Percentiles rank a stretch among this genome's conserved stretches.
Conservation (phyloP, 1,140 invertebrate species). For the Chionoecetes opilio region DNA sequence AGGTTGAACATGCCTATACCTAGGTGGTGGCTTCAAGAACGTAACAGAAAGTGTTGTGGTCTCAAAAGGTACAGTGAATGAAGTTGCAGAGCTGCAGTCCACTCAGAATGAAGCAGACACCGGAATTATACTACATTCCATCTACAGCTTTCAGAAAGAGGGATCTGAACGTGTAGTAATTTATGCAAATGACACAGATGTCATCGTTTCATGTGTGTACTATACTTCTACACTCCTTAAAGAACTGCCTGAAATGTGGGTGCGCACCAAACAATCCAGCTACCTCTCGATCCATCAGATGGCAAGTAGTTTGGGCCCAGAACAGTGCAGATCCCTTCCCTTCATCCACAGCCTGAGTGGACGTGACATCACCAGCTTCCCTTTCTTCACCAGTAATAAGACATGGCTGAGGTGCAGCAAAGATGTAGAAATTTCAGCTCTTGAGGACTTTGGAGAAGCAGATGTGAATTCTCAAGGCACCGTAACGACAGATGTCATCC, state of each 20-base stretch:
- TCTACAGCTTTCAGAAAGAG: slow-evolving; percentile 32
- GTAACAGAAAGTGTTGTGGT: background rate
- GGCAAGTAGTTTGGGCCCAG: background rate
- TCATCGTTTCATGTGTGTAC: background rate
- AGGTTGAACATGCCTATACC: background rate
- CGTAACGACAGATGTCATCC: slow-evolving; percentile 16
- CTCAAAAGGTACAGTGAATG: background rate
- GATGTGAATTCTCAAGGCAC: background rate
- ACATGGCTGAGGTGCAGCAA: slow-evolving; percentile 42
- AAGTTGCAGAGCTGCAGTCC: slow-evolving; percentile 25
- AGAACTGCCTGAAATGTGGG: slow-evolving; percentile 48
- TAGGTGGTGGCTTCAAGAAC: slow-evolving; percentile 38
- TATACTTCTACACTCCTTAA: slow-evolving; percentile 38
- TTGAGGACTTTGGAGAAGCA: slow-evolving; percentile 38
- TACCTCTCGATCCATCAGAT: background rate
- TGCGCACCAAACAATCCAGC: slow-evolving; percentile 27
- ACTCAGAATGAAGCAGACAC: slow-evolving; percentile 37
- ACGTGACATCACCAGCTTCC: background rate
- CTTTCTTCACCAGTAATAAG: slow-evolving; percentile 39
- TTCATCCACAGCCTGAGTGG: slow-evolving; percentile 54
- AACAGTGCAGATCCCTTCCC: slow-evolving; percentile 15
- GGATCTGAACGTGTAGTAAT: background rate
- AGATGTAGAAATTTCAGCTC: slow-evolving; percentile 7
- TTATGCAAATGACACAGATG: slow-evolving; percentile 37
- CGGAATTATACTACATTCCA: background rate